Percentiles rank a stretch among this genome's conserved stretches.
Conservation (phyloP, 2,888 invertebrate genomes). For the Eumerus sabulonum region DNA sequence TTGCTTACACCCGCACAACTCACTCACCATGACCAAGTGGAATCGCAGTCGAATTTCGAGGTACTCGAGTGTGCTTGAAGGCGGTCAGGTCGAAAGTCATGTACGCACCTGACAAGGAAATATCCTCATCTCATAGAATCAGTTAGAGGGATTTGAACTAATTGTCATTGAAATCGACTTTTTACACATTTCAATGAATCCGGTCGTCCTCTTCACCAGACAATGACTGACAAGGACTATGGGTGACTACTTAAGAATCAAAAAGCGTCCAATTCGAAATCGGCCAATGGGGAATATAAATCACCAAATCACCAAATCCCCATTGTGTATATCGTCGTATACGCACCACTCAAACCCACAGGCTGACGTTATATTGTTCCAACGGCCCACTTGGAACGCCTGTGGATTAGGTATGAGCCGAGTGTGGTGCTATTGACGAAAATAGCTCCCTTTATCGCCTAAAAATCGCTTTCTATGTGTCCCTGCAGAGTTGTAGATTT, state of each 20-base stretch:
- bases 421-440: constrained; percentile 34
- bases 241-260: constrained; percentile 58
- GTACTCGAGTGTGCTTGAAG: constrained; percentile 19
- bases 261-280: constrained; percentile 56
- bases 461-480: constrained; percentile 24
- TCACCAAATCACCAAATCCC: constrained; percentile 59
- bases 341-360: constrained; percentile 22
- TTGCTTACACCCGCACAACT: constrained; percentile 52
- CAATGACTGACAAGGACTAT: not conserved
- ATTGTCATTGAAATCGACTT: constrained; percentile 59
- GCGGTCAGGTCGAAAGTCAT: constrained; percentile 39
- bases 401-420: no score
- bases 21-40: not conserved
- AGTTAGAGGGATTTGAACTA: constrained; percentile 35
- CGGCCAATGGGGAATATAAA: constrained; percentile 62
- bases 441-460: constrained; percentile 57
- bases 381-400: no score
- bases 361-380: no score
- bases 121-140: constrained; percentile 21
- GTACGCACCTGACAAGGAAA: constrained; percentile 56
- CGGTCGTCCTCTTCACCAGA: not conserved
- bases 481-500: constrained; percentile 30
- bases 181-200: constrained; percentile 7
- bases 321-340: constrained; percentile 34
- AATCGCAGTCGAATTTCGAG: constrained; percentile 27